Percentiles rank a stretch among this genome's conserved stretches.
phyloP scores from a whole-genome alignment of 2,113 vertebrate genomes.

The Desmodus rotundus region DNA sequence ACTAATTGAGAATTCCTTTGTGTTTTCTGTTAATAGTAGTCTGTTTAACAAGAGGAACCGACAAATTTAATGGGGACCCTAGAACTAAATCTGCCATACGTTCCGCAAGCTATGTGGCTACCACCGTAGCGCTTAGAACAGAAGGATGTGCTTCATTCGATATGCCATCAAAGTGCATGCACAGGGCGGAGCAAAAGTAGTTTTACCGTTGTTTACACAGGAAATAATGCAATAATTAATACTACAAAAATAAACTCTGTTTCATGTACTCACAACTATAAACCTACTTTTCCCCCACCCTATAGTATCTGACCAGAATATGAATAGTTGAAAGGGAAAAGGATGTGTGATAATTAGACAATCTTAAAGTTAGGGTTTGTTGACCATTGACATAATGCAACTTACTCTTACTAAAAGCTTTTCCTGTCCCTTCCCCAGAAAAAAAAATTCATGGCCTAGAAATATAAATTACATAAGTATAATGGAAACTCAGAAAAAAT shows the following conservation, averaged over 20 bases:
- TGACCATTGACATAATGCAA: background rate
- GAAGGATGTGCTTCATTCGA: background rate
- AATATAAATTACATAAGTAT: background rate
- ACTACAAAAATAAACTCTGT: background rate
- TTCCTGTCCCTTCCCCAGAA: background rate
- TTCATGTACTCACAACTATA: background rate
- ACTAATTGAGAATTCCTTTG: background rate
- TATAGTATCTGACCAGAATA: background rate
- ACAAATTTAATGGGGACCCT: background rate
- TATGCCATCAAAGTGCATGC: background rate
- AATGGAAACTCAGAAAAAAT: background rate
- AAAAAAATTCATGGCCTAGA: background rate
- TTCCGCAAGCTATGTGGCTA: background rate
- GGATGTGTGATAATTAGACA: background rate
- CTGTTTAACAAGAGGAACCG: background rate
- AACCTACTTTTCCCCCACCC: background rate
- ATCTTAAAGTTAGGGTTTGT: background rate
- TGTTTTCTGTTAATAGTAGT: background rate
- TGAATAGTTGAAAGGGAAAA: background rate
- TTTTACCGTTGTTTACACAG: background rate
- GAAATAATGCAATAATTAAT: background rate
- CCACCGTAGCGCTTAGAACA: background rate
- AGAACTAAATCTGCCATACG: background rate
- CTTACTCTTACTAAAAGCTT: background rate
- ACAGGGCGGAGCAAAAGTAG: background rate